Conservation (phyloP, 1,140 invertebrate genomes). For the Pectinophora gossypiella region DNA sequence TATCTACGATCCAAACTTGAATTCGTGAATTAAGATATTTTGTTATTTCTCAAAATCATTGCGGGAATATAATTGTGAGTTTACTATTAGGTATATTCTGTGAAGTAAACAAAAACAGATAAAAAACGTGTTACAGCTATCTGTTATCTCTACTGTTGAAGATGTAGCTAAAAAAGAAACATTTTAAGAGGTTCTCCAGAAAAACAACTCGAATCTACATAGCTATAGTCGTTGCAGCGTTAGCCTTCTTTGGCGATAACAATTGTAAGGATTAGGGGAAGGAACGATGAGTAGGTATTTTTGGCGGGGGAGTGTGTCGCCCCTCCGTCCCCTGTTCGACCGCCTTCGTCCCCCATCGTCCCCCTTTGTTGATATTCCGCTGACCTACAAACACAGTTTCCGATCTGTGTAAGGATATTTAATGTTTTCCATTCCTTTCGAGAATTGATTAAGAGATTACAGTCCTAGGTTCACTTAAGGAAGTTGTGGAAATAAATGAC, state of each 20-base stretch:
- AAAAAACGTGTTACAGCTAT: too few relatives aligned
- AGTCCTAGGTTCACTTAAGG: not conserved
- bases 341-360: not conserved
- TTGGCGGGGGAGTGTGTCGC: not conserved
- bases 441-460: not conserved
- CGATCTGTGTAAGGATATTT: conserved; percentile 23
- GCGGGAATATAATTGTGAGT: too few relatives aligned
- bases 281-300: not conserved
- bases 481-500: not conserved
- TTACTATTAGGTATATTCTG: too few relatives aligned
- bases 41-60: too few relatives aligned
- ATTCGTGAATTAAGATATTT: too few relatives aligned
- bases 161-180: too few relatives aligned
- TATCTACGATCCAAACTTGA: too few relatives aligned
- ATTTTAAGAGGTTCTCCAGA: too few relatives aligned
- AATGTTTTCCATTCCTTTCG: conserved; percentile 3
- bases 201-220: too few relatives aligned
- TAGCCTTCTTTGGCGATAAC: not conserved
- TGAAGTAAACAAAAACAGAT: too few relatives aligned
- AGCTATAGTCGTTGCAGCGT: too few relatives aligned
- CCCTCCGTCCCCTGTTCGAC: not conserved
- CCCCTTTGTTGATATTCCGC: conserved; percentile 43
- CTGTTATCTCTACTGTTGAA: too few relatives aligned
- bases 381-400: conserved; percentile 64
- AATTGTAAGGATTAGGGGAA: not conserved